A percentile compares a stretch with the other conserved stretches of the same genome.
Evolutionary conservation across 2,797 vertebrate species (phyloP).

Genomic region (Apogon talboti): DNA sequence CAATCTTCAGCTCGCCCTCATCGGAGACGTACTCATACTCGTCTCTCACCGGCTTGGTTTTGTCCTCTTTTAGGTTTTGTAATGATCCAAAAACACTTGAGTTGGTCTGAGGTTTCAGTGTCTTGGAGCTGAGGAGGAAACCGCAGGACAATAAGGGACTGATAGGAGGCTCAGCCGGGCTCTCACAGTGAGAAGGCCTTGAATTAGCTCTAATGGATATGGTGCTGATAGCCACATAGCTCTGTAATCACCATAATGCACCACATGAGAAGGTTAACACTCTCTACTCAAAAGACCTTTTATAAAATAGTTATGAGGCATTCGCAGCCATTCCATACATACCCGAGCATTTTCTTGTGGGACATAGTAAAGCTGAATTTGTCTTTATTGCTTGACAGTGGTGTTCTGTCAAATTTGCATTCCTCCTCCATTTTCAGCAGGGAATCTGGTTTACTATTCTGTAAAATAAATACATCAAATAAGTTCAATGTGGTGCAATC

Average conservation of each 20-base stretch:
- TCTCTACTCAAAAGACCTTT: constrained; percentile 9
- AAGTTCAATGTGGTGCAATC: too few relatives aligned
- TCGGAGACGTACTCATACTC: constrained; percentile 99
- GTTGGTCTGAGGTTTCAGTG: constrained; percentile 90
- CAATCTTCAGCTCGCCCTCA: constrained; percentile 97
- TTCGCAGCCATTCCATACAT: constrained; percentile 68
- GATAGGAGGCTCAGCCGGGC: constrained; percentile 37
- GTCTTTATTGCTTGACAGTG: constrained; percentile 91
- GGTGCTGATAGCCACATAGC: constrained; percentile 48
- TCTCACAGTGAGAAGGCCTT: constrained; percentile 54
- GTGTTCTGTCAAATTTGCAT: constrained; percentile 90
- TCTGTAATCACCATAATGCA: constrained; percentile 42
- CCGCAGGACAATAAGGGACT: constrained; percentile 46
- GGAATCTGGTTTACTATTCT: constrained; percentile 99
- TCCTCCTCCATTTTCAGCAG: constrained; percentile 99
- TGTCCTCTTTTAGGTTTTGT: constrained; percentile 98
- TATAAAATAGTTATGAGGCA: constrained; percentile 15
- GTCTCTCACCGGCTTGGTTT: constrained; percentile 93
- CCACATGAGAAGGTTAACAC: constrained; percentile 40
- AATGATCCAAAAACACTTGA: constrained; percentile 93
- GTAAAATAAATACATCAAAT: constrained; percentile 61
- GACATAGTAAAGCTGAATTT: constrained; percentile 95
- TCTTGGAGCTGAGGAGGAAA: constrained; percentile 88
- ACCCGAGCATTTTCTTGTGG: constrained; percentile 94
- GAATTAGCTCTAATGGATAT: constrained; percentile 55